A percentile compares a stretch with the other conserved stretches of the same genome.
Evolutionary conservation across 37 sponge, comb jelly and placozoan genomes (phyloP).

Genomic region (Ephydatia muelleri): DNA sequence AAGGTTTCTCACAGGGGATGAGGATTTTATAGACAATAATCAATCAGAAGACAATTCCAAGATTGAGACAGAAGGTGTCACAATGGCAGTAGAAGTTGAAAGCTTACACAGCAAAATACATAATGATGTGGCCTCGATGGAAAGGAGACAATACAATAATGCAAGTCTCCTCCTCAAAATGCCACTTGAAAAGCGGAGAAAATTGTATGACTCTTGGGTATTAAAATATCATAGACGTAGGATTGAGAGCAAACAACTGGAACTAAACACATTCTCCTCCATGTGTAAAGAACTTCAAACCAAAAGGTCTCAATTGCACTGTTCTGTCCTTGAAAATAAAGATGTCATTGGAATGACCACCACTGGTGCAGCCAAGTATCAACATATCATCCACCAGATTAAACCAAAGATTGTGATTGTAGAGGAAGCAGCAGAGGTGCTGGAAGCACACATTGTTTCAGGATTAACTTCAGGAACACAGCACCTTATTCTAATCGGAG

Average conservation of each 20-base stretch:
- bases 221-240: not conserved
- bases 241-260: not conserved
- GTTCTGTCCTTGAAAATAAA: not conserved
- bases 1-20: not conserved
- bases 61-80: not conserved
- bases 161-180: not conserved
- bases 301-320: not conserved
- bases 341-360: conserved; percentile 91
- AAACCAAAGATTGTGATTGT: conserved; percentile 87
- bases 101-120: no score
- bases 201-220: not conserved
- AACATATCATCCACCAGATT: conserved; percentile 63
- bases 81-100: not conserved
- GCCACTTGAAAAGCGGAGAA: not conserved
- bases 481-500: conserved; percentile 95
- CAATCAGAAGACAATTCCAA: not conserved
- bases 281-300: not conserved
- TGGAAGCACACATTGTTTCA: conserved; percentile 89
- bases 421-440: conserved; percentile 95
- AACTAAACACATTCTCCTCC: not conserved
- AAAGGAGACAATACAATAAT: not conserved
- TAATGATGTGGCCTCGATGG: no score
- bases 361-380: conserved; percentile 92
- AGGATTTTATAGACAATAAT: not conserved
- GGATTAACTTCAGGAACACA: conserved; percentile 71